Evolutionary conservation across 2,888 invertebrate species (phyloP).

Genomic region (Agrypnus murinus): DNA sequence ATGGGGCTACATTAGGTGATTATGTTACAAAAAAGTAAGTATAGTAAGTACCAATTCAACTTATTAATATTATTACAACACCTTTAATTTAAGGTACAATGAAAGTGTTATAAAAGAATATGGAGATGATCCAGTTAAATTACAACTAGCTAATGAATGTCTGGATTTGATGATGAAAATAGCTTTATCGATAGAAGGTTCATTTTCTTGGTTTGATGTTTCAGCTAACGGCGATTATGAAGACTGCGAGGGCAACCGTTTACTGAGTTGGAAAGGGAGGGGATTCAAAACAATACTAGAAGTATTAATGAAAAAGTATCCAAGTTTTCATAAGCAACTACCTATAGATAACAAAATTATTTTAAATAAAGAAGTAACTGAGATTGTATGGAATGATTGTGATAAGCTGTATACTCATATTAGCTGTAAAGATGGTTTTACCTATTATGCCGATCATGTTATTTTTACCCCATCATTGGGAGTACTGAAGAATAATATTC

Average conservation of each 20-base stretch:
- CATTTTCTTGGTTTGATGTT: slow-evolving; percentile 77
- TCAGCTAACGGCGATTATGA: slow-evolving; percentile 80
- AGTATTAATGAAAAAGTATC: slow-evolving; percentile 73
- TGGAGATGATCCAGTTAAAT: background rate
- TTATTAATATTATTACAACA: no score
- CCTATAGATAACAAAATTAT: slow-evolving; percentile 56
- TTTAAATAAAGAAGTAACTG: slow-evolving; percentile 53
- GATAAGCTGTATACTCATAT: background rate
- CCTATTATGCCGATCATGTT: slow-evolving; percentile 71
- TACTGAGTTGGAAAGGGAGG: slow-evolving; percentile 83
- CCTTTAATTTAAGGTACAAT: slow-evolving; percentile 20
- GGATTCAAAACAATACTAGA: slow-evolving; percentile 82
- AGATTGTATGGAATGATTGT: slow-evolving; percentile 48
- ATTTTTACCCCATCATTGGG: background rate
- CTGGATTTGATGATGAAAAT: background rate
- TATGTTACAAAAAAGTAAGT: slow-evolving; percentile 63
- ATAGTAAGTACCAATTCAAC: no score
- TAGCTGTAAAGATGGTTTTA: no score
- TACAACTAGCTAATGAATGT: slow-evolving; percentile 1
- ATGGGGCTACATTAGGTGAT: slow-evolving; percentile 60
- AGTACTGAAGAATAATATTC: background rate
- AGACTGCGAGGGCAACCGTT: slow-evolving; percentile 81
- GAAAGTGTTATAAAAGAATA: slow-evolving; percentile 2
- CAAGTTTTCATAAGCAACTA: slow-evolving; percentile 11
- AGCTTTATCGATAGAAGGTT: background rate